Conservation (phyloP, 2,113 vertebrate genomes). For the Ariopsis seemanni region DNA sequence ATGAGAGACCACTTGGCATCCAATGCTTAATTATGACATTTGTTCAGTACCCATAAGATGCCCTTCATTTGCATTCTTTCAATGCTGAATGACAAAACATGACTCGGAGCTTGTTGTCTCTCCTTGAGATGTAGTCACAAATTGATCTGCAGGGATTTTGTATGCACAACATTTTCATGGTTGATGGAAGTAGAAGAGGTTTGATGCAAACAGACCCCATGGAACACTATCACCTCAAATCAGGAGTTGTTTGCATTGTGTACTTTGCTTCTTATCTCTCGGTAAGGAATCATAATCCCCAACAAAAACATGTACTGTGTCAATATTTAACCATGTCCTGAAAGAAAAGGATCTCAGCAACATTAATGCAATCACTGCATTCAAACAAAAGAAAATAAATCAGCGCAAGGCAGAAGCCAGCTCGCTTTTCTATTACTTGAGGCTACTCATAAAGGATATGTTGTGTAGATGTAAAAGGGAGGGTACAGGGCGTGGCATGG, state of each 20-base stretch:
- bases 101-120: conserved; percentile 25
- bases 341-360: too few species aligned
- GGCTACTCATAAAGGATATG: background rate
- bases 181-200: conserved; percentile 37
- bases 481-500: background rate
- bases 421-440: background rate
- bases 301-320: conserved; percentile 34
- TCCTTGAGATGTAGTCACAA: conserved; percentile 28
- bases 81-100: conserved; percentile 14
- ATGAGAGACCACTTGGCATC: conserved; percentile 9
- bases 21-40: conserved; percentile 31
- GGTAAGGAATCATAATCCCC: conserved; percentile 61
- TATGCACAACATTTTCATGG: conserved; percentile 24
- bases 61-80: conserved; percentile 14
- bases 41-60: conserved; percentile 15
- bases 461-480: background rate
- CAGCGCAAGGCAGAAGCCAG: background rate
- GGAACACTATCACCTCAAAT: conserved; percentile 32
- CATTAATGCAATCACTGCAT: too few species aligned
- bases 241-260: conserved; percentile 25
- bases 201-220: conserved; percentile 29
- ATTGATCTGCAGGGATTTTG: conserved; percentile 31
- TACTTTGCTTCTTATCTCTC: conserved; percentile 50
- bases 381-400: too few species aligned
- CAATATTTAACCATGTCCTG: conserved; percentile 44